These are phyloP conservation scores for Erythrolamprus reginae DNA, from an alignment of 2,113 vertebrate genomes.

Conservation along the genomic window DNA sequence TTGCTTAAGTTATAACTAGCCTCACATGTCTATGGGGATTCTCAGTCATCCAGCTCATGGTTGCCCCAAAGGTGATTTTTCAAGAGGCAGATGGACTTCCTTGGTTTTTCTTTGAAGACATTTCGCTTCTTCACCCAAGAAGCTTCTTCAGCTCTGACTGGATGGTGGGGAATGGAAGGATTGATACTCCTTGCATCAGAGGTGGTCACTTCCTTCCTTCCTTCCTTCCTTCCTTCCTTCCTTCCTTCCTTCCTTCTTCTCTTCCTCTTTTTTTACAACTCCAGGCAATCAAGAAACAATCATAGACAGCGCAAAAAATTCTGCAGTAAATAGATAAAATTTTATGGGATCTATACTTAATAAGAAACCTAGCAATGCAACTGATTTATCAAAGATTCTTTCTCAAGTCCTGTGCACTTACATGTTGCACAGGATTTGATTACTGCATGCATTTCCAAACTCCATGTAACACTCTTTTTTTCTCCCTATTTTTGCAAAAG, in stretches of 20 bases:
- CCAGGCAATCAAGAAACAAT: background rate
- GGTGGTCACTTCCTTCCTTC: no score
- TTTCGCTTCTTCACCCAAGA: no score
- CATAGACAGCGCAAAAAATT: background rate
- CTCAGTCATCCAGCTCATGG: no score
- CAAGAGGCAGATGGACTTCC: no score
- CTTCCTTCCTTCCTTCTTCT: no score
- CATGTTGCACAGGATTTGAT: background rate
- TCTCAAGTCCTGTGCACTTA: no score
- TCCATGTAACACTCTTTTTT: background rate
- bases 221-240: background rate
- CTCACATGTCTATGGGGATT: background rate
- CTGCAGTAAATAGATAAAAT: background rate
- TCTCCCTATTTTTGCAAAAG: conserved; percentile 60
- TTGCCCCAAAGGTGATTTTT: no score
- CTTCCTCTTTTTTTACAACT: background rate
- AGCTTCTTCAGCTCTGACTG: no score
- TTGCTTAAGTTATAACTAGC: background rate
- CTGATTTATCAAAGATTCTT: background rate
- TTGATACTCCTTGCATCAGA: no score
- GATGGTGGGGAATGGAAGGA: no score
- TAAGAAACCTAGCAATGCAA: background rate
- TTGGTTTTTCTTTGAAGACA: no score
- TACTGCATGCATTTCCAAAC: background rate
- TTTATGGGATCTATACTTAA: background rate